phyloP scores from a whole-genome alignment of 2,888 invertebrate species.

The Palloptera scutellata region DNA sequence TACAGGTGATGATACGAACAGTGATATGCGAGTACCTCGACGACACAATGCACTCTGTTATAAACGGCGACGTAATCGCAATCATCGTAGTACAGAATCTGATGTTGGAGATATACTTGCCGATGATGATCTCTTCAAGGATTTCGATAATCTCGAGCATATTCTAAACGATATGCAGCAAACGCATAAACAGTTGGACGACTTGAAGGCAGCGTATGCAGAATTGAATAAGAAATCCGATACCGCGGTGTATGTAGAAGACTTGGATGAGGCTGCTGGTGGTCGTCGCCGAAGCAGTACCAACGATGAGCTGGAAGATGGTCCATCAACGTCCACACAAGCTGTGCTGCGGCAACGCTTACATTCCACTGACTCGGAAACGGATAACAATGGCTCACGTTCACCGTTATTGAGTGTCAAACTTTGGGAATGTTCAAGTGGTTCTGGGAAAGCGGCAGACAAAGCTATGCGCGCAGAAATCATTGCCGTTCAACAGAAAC shows the following conservation, averaged over 20 bases:
- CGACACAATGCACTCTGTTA: conserved; percentile 50
- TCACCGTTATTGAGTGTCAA: conserved; percentile 72
- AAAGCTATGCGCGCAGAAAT: conserved; percentile 49
- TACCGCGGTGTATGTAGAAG: conserved; percentile 20
- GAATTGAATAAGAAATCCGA: conserved; percentile 21
- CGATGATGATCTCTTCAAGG: conserved; percentile 49
- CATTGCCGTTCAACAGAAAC: conserved; percentile 40
- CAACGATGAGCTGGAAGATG: conserved; percentile 30
- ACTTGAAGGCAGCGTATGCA: conserved; percentile 30
- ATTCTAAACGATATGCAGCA: conserved; percentile 54
- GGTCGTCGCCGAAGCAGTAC: conserved; percentile 11
- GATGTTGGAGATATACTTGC: conserved; percentile 56
- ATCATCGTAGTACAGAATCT: conserved; percentile 54
- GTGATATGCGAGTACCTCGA: conserved; percentile 46
- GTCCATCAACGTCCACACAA: conserved; percentile 17
- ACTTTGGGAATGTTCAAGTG: conserved; percentile 45
- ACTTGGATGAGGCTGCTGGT: conserved; percentile 19
- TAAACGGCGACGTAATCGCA: conserved; percentile 37
- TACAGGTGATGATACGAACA: conserved; percentile 46
- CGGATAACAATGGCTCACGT: conserved; percentile 75
- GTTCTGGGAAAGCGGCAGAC: conserved; percentile 42
- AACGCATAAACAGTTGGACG: conserved; percentile 51
- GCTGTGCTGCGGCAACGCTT: conserved; percentile 46
- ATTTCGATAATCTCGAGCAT: conserved; percentile 56
- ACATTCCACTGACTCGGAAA: conserved; percentile 70